A percentile compares a stretch with the other conserved stretches of the same genome.
These are phyloP conservation scores for Antheraea mylitta DNA, from an alignment of 1,140 invertebrate species.

Conservation along the genomic window DNA sequence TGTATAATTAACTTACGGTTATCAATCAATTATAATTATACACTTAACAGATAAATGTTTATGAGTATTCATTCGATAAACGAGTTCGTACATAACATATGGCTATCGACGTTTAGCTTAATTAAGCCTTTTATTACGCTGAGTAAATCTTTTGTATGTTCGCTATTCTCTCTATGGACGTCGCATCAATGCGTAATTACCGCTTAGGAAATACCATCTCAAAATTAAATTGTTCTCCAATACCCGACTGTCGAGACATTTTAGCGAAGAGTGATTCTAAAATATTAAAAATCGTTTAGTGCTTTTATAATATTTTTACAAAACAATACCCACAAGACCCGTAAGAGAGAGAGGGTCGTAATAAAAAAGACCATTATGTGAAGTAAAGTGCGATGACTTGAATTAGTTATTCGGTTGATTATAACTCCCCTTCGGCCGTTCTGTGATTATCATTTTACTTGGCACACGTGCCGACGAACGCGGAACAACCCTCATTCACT, in stretches of 20 bases:
- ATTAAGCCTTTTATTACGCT: constrained; percentile 26
- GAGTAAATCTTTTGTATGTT: constrained; percentile 23
- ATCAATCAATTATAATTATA: too few relatives aligned
- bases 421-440: constrained; percentile 67
- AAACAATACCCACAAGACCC: constrained; percentile 44
- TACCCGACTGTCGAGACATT: constrained; percentile 5
- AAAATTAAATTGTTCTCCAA: constrained; percentile 9
- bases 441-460: constrained; percentile 72
- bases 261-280: neutral
- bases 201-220: neutral
- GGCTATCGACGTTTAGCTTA: constrained; percentile 28
- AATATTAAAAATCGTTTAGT: neutral
- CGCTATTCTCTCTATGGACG: neutral
- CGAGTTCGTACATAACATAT: constrained; percentile 28
- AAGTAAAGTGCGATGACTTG: constrained; percentile 64
- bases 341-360: constrained; percentile 45
- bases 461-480: constrained; percentile 61
- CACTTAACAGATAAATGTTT: neutral
- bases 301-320: constrained; percentile 47
- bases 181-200: neutral
- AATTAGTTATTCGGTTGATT: constrained; percentile 77
- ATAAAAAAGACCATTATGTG: constrained; percentile 59
- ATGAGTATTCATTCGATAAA: constrained; percentile 7
- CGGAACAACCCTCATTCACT: constrained; percentile 48
- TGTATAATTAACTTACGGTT: too few relatives aligned